Evolutionary conservation across 2,797 vertebrate genomes (phyloP).

Genomic region (Crenuchus spilurus): DNA sequence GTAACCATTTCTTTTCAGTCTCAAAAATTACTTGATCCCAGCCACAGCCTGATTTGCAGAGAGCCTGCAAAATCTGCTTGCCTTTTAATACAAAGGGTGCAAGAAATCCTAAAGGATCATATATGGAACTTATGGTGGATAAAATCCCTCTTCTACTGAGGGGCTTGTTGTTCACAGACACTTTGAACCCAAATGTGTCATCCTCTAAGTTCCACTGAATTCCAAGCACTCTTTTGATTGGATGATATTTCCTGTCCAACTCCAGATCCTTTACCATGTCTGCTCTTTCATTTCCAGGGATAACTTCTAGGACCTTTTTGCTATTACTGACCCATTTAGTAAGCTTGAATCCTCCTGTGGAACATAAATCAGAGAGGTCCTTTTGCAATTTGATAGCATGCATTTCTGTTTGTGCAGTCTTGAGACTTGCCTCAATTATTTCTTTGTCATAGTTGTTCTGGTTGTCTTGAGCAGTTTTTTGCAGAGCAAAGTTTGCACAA

Average conservation of each 20-base stretch:
- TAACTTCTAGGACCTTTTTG: background rate
- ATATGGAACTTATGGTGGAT: conserved; percentile 8
- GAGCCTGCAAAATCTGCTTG: background rate
- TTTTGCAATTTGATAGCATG: background rate
- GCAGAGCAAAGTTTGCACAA: too few relatives aligned
- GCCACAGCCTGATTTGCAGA: background rate
- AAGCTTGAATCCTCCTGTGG: conserved; percentile 15
- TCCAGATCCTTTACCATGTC: conserved; percentile 11
- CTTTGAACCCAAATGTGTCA: background rate
- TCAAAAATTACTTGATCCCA: conserved; percentile 18
- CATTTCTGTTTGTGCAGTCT: conserved; percentile 2
- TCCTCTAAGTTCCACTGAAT: background rate
- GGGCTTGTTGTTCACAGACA: background rate
- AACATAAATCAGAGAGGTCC: conserved; percentile 9
- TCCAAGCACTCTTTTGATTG: background rate
- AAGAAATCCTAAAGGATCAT: conserved; percentile 15
- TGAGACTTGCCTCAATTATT: too few relatives aligned
- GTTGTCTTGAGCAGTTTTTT: too few relatives aligned
- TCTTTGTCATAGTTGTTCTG: too few relatives aligned
- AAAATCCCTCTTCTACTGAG: conserved; percentile 8
- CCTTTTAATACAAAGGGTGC: background rate
- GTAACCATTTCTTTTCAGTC: background rate
- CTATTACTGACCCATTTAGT: conserved; percentile 19
- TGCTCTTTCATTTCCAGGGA: background rate
- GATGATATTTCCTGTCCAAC: conserved; percentile 1